These are phyloP conservation scores for Aphelinus certus DNA, from an alignment of 1,140 invertebrate species.

Conservation along the genomic window DNA sequence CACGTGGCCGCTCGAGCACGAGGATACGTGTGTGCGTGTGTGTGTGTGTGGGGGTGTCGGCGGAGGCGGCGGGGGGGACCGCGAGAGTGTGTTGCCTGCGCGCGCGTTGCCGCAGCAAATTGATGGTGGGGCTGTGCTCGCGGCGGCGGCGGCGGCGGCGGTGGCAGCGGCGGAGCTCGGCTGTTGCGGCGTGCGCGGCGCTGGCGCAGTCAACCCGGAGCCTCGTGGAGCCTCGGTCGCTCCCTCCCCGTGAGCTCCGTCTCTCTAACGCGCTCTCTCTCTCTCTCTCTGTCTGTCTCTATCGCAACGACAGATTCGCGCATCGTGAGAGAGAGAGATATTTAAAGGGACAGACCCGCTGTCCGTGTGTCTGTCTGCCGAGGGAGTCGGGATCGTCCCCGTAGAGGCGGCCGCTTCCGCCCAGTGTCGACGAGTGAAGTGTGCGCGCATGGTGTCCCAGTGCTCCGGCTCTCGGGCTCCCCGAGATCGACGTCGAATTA, in stretches of 20 bases:
- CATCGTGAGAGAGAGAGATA: background rate
- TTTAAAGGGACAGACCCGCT: too few species aligned
- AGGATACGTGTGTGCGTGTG: background rate
- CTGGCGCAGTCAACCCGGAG: background rate
- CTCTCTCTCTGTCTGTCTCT: conserved; percentile 1
- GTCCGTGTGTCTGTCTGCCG: too few species aligned
- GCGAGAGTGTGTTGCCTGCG: background rate
- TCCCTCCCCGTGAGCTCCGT: background rate
- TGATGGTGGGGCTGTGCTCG: background rate
- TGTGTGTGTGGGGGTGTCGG: background rate
- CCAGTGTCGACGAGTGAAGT: too few species aligned
- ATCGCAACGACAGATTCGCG: background rate
- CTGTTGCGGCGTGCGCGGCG: background rate
- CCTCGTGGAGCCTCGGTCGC: too few species aligned
- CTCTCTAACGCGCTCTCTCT: background rate
- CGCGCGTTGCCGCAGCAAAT: background rate
- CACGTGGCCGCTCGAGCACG: background rate
- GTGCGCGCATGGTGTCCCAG: too few species aligned
- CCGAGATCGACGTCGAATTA: too few species aligned
- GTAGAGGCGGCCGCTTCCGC: too few species aligned
- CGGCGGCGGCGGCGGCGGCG: too few species aligned
- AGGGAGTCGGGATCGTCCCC: too few species aligned
- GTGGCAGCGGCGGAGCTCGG: too few species aligned
- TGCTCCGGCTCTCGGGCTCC: too few species aligned
- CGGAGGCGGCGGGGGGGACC: too few species aligned